Evolutionary conservation across 2,797 vertebrate species (phyloP).

Genomic region (Momotus momota): DNA sequence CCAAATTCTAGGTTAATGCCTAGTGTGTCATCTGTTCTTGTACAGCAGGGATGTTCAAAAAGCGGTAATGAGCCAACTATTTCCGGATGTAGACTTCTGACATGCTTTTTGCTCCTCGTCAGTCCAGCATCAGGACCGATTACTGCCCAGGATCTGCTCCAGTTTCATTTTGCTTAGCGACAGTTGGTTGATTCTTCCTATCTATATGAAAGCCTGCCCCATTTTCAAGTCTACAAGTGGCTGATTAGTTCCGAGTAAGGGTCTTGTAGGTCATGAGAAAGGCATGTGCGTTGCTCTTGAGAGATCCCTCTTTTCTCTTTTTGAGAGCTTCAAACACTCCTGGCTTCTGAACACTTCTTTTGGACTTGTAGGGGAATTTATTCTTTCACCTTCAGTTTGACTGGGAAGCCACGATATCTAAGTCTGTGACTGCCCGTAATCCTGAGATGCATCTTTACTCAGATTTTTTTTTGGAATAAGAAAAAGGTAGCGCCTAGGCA

Average conservation of each 20-base stretch:
- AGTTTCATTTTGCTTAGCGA: background rate
- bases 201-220: background rate
- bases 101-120: background rate
- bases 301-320: background rate
- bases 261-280: background rate
- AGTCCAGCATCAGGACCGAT: background rate
- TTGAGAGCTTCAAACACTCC: background rate
- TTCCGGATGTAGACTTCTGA: background rate
- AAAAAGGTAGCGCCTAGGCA: background rate
- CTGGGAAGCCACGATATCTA: background rate
- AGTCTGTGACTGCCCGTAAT: background rate
- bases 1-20: background rate
- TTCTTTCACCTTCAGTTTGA: background rate
- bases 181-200: background rate
- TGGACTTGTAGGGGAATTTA: background rate
- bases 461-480: background rate
- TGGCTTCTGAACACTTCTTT: background rate
- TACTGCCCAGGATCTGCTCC: background rate
- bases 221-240: background rate
- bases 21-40: background rate
- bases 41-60: background rate
- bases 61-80: background rate
- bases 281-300: background rate
- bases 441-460: background rate
- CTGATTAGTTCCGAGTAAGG: background rate